Evolutionary conservation across 37 sponge, comb jelly and placozoan genomes (phyloP).

Genomic region (Chondrilla cf. caribensis): DNA sequence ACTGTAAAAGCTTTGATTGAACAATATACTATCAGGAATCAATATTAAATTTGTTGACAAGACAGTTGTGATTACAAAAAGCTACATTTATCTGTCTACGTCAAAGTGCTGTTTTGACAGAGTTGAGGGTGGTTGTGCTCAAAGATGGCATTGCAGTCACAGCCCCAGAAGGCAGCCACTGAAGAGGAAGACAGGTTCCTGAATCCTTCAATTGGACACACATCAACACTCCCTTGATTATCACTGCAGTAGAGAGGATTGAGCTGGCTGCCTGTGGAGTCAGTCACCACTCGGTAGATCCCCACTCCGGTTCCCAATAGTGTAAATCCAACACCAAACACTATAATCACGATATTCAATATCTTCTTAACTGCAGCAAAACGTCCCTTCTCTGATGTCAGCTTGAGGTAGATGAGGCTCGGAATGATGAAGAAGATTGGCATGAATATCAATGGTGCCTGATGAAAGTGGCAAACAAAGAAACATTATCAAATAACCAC

Average conservation of each 20-base stretch:
- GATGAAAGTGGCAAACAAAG: too few species aligned
- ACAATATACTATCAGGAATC: too few species aligned
- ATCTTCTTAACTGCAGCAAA: background rate
- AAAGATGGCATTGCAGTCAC: background rate
- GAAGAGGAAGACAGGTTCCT: background rate
- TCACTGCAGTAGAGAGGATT: background rate
- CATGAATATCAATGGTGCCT: background rate
- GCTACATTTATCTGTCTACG: too few species aligned
- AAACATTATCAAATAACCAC: too few species aligned
- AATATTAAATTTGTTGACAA: too few species aligned
- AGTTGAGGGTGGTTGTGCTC: background rate
- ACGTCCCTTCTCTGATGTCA: background rate
- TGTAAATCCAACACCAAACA: conserved; percentile 56
- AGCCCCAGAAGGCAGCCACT: background rate
- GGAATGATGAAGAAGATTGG: too few species aligned
- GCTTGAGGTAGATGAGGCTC: too few species aligned
- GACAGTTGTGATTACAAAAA: too few species aligned
- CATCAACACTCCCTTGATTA: background rate
- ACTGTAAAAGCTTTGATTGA: too few species aligned
- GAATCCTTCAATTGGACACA: conserved; percentile 2
- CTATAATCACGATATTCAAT: conserved; percentile 21
- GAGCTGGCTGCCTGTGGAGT: background rate
- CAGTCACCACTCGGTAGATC: conserved; percentile 12
- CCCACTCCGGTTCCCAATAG: conserved; percentile 57
- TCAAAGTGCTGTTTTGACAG: too few species aligned